Percentiles rank a stretch among this genome's conserved stretches.
phyloP scores from a whole-genome alignment of 2,797 vertebrate species.

The Sebastes aleutianus region DNA sequence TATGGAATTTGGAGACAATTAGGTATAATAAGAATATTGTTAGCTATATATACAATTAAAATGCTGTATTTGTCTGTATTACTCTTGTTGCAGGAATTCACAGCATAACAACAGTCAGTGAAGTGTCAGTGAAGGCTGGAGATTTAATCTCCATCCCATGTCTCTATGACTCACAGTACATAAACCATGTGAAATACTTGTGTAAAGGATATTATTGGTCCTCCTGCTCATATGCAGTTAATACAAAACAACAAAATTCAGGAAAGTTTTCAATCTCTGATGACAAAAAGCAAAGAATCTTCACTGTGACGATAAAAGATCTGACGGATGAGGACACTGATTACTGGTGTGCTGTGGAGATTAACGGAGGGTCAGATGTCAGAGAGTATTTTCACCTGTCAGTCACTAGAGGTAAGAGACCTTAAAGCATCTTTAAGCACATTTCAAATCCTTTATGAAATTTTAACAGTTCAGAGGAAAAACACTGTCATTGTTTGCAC shows the following conservation, averaged over 20 bases:
- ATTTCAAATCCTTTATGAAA: too few relatives aligned
- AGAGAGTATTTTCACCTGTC: too few relatives aligned
- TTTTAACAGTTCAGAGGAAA: not conserved
- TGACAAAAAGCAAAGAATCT: too few relatives aligned
- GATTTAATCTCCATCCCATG: constrained; percentile 50
- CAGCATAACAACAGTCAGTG: not conserved
- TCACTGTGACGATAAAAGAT: too few relatives aligned
- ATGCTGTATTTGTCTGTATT: not conserved
- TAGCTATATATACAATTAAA: not conserved
- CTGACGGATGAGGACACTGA: too few relatives aligned
- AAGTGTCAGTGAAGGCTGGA: constrained; percentile 29
- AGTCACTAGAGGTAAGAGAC: too few relatives aligned
- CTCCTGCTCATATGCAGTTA: too few relatives aligned
- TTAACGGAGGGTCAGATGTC: too few relatives aligned
- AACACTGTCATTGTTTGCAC: not conserved
- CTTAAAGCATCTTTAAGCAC: not conserved
- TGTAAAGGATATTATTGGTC: too few relatives aligned
- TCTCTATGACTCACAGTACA: not conserved
- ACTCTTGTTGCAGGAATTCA: constrained; percentile 27
- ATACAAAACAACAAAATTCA: too few relatives aligned
- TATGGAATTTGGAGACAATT: not conserved
- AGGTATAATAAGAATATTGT: not conserved
- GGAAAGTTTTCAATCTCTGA: too few relatives aligned
- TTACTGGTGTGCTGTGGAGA: too few relatives aligned
- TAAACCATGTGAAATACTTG: fast-evolving